These are phyloP conservation scores for Ciconia stormi DNA, from an alignment of 2,113 vertebrate genomes.

Conservation along the genomic window DNA sequence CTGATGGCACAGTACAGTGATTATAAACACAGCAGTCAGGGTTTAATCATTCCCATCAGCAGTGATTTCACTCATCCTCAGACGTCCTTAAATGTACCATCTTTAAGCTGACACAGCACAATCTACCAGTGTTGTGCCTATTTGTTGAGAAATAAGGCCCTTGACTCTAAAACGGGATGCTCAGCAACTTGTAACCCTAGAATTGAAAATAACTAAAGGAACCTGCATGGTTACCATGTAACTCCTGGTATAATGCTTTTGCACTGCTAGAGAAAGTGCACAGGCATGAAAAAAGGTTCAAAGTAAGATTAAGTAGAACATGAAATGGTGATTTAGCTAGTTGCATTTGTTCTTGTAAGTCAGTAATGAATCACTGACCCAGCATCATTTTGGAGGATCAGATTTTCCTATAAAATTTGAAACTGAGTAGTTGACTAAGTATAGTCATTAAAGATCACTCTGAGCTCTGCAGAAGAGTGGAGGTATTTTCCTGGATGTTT, in stretches of 20 bases:
- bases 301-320: not conserved
- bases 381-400: not conserved
- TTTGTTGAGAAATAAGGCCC: not conserved
- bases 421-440: not conserved
- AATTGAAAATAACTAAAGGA: not conserved
- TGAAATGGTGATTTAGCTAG: not conserved
- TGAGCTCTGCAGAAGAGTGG: not conserved
- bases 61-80: not conserved
- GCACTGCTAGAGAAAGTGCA: not conserved
- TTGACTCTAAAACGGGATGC: not conserved
- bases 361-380: not conserved
- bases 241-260: not conserved
- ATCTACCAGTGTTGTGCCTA: not conserved
- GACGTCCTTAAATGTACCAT: not conserved
- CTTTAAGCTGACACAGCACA: not conserved
- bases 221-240: not conserved
- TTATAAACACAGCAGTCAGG: constrained; percentile 31
- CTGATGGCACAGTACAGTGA: not conserved
- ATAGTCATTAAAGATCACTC: not conserved
- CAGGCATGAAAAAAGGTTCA: not conserved
- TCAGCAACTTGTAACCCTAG: not conserved
- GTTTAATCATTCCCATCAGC: constrained; percentile 53
- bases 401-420: not conserved
- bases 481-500: not conserved
- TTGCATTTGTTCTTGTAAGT: not conserved